Percentiles rank a stretch among this genome's conserved stretches.
Evolutionary conservation across 2,113 vertebrate species (phyloP).

Genomic region (Stercorarius parasiticus): DNA sequence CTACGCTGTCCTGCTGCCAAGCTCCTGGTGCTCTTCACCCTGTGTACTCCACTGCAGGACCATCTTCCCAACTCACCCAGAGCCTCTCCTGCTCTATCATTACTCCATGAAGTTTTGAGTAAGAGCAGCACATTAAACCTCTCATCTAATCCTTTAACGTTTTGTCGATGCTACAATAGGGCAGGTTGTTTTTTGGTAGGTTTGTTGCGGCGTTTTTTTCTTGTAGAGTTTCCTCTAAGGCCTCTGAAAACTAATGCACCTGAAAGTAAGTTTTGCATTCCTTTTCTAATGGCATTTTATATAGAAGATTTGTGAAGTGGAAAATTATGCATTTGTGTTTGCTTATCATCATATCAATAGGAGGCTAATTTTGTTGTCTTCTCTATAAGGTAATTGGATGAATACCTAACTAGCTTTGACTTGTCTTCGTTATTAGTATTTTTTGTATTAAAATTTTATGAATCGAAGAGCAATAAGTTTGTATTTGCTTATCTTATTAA

Average conservation of each 20-base stretch:
- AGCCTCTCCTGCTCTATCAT: background rate
- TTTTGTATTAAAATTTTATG: background rate
- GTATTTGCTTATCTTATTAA: background rate
- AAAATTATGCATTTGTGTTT: constrained; percentile 6
- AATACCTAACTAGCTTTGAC: background rate
- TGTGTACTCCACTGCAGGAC: background rate
- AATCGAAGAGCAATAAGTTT: background rate
- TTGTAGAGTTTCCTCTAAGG: background rate
- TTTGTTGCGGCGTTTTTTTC: background rate
- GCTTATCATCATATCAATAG: background rate
- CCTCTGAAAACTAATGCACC: background rate
- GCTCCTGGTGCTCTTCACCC: background rate
- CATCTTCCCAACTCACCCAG: background rate
- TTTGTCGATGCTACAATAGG: background rate
- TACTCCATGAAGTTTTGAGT: background rate
- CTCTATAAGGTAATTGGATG: background rate
- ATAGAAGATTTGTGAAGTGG: background rate
- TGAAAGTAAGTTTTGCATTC: background rate
- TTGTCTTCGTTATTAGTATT: background rate
- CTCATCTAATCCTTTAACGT: background rate
- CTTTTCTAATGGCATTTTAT: background rate
- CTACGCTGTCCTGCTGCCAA: background rate
- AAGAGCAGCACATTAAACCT: background rate
- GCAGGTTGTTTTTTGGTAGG: background rate
- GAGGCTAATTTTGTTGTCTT: background rate